These are phyloP conservation scores for Phortica magna DNA, from an alignment of 2,888 invertebrate genomes.

Conservation along the genomic window DNA sequence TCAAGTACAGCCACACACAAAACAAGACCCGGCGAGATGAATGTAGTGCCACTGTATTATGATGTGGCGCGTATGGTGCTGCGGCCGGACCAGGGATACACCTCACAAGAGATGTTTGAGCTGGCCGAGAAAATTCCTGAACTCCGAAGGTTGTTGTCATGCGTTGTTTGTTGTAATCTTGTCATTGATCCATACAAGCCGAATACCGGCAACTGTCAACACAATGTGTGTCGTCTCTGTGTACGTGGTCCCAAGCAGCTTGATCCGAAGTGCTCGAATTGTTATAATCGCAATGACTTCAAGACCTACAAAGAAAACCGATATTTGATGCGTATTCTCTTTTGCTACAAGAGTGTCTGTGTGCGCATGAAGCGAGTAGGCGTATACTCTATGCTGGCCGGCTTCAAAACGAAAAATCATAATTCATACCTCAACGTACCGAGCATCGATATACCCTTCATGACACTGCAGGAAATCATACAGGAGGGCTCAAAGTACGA, in stretches of 20 bases:
- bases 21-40: neutral
- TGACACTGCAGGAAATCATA: slow-evolving; percentile 81
- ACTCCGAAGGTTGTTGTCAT: slow-evolving; percentile 91
- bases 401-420: neutral
- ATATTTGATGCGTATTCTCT: slow-evolving; percentile 87
- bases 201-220: slow-evolving; percentile 88
- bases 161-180: slow-evolving; percentile 92
- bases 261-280: slow-evolving; percentile 90
- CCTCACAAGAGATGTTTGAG: slow-evolving; percentile 77
- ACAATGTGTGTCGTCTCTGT: slow-evolving; percentile 92
- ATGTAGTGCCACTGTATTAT: slow-evolving; percentile 3
- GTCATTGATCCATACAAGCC: slow-evolving; percentile 90
- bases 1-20: neutral
- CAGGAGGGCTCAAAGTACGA: slow-evolving; percentile 88
- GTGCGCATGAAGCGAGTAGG: slow-evolving; percentile 87
- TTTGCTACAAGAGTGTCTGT: slow-evolving; percentile 94
- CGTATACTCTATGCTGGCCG: slow-evolving; percentile 80
- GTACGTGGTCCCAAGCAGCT: slow-evolving; percentile 90
- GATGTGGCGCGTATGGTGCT: neutral
- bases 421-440: slow-evolving; percentile 75
- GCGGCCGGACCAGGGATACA: neutral
- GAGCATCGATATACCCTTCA: slow-evolving; percentile 57
- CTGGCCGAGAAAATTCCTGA: slow-evolving; percentile 90
- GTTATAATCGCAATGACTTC: slow-evolving; percentile 89
- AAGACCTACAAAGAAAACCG: slow-evolving; percentile 90